Base-by-base conservation (phyloP, 2,113 vertebrate species). In the Psammodynastes pulverulentus region DNA sequence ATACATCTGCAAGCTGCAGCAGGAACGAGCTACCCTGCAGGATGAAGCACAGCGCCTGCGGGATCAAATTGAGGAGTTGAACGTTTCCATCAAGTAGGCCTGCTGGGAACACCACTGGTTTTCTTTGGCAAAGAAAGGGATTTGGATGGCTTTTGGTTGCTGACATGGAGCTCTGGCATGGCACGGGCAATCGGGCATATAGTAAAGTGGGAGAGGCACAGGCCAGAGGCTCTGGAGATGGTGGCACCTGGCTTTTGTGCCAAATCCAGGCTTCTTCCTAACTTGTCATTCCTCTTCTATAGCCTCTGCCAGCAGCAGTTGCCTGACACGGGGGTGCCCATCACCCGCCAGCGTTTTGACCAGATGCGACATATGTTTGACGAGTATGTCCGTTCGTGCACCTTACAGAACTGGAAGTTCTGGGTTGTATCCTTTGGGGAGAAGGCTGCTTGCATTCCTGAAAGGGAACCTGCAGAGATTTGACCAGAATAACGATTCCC, bases 401-500 rank as follows among this genome's bases (percentile, higher is more conserved):
- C 99, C 0, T 96, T 99, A 95, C 98, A 98, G 91, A 99, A 99
- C 97, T 99, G 99, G 99, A 99, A 99, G 96, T 99, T 99, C 97
- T 99, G 99, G 99, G 98, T 99, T 0, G 99, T 99, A 99, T 99
- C 99, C 98, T 98, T 96, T 58, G 29, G 7, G 5, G 21, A 24
- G 2, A 34, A 29, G 23, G 48, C n/a, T 53, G 86, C 46, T 79
- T 79, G 72, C 17, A 23, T 17, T 43, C 7, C 72, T 49, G 1
- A 12, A n/a, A 39, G 89, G 92, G 43, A 19, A 23, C 2, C 12
- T 48, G 23, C 9, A 24, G 24, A 5, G 48, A 5, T 79, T 79
- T 21, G 72, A 43, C 34, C 34, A 79, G 34, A 39, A 39, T 19
- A 39, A 79, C 2, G 1, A 79, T 79, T 79, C 17, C 17, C 34